A percentile compares a stretch with the other conserved stretches of the same genome.
Conservation (phyloP, 2,113 vertebrate genomes). For the Oreochromis aureus region DNA sequence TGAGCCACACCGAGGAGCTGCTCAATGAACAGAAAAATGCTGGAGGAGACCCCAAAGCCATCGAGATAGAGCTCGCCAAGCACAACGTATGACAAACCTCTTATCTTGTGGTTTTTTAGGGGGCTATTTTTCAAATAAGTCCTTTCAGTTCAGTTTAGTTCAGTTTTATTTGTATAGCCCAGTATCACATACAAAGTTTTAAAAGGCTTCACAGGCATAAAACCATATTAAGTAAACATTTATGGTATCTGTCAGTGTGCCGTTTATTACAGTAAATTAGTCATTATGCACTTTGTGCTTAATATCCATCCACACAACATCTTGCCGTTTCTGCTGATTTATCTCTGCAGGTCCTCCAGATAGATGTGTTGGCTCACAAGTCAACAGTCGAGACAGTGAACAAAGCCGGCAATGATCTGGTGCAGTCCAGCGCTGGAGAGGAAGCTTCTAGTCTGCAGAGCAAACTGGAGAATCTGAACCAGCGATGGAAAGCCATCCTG, state of each 20-base stretch:
- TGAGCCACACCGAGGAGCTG: slow-evolving; percentile 91
- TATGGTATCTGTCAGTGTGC: neutral
- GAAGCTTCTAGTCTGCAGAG: slow-evolving; percentile 86
- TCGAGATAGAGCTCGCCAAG: slow-evolving; percentile 97
- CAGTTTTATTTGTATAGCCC: neutral
- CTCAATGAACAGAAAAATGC: slow-evolving; percentile 89
- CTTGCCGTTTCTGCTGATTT: neutral
- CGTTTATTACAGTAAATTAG: neutral
- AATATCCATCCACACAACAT: neutral
- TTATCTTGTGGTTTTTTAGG: neutral
- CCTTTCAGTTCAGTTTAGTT: neutral
- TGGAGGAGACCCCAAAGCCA: slow-evolving; percentile 92
- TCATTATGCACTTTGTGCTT: neutral
- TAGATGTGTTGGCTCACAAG: slow-evolving; percentile 92
- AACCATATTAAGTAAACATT: neutral
- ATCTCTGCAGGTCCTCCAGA: slow-evolving; percentile 84
- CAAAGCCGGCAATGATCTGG: slow-evolving; percentile 89
- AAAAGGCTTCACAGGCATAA: neutral
- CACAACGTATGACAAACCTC: slow-evolving; percentile 84
- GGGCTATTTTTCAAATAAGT: neutral
- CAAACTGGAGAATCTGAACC: slow-evolving; percentile 88
- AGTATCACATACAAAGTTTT: neutral
- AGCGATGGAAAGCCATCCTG: slow-evolving; percentile 86
- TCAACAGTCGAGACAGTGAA: slow-evolving; percentile 91
- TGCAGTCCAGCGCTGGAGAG: slow-evolving; percentile 90